These are phyloP conservation scores for Loxodonta africana DNA, from an alignment of 2,113 vertebrate species.

Conservation along the genomic window DNA sequence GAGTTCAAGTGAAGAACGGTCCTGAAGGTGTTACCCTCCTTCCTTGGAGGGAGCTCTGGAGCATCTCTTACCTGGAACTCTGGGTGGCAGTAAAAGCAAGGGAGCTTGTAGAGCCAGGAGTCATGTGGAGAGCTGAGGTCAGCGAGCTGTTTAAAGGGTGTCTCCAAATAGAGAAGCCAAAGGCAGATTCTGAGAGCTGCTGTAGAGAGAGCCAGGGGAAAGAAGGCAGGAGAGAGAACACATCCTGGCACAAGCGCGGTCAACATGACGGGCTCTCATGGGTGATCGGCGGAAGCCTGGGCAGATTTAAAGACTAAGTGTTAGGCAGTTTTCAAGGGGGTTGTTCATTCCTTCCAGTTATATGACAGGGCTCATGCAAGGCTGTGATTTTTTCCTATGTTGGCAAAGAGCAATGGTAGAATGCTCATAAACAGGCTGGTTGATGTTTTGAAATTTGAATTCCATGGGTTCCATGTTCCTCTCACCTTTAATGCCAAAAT, in stretches of 20 bases:
- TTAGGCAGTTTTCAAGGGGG: background rate
- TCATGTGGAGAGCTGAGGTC: background rate
- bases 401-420: background rate
- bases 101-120: background rate
- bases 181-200: background rate
- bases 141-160: background rate
- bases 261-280: too few relatives aligned
- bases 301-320: background rate
- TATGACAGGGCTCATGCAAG: background rate
- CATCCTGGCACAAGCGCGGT: background rate
- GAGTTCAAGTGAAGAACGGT: background rate
- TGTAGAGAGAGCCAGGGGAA: background rate
- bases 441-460: background rate
- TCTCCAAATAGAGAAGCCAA: background rate
- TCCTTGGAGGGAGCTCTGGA: background rate
- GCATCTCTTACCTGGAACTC: background rate
- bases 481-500: background rate
- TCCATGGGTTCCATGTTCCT: background rate
- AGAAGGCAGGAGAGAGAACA: background rate
- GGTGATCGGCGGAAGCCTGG: background rate
- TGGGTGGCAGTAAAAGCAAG: background rate
- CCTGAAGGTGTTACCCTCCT: background rate
- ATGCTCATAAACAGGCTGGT: background rate
- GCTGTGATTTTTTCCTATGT: background rate
- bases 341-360: background rate